A percentile compares a stretch with the other conserved stretches of the same genome.
These are phyloP conservation scores for Porites australiensis DNA, from an alignment of 64 coral and sea anemone species.

Conservation along the genomic window DNA sequence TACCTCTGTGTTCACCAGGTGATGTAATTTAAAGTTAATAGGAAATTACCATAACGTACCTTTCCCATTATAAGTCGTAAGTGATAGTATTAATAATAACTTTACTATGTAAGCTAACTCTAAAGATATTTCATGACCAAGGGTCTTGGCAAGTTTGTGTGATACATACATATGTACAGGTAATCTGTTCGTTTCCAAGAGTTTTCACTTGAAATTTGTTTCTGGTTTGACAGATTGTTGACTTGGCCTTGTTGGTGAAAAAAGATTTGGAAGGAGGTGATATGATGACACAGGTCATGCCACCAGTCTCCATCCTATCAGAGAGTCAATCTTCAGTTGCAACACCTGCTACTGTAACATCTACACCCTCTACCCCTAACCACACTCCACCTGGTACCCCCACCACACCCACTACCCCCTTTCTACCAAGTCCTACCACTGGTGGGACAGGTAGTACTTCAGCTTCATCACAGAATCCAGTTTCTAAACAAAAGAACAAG, in stretches of 20 bases:
- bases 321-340: constrained; percentile 73
- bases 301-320: constrained; percentile 77
- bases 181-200: no score
- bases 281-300: constrained; percentile 86
- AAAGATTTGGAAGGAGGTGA: constrained; percentile 90
- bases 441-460: constrained; percentile 42
- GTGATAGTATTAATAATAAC: no score
- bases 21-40: no score
- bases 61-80: no score
- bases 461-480: constrained; percentile 35
- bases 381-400: constrained; percentile 97
- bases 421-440: constrained; percentile 63
- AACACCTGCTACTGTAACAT: constrained; percentile 59
- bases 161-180: no score
- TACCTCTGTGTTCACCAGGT: no score
- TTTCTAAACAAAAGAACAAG: constrained; percentile 86
- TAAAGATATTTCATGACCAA: no score
- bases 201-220: not conserved
- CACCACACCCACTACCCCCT: constrained; percentile 81
- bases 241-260: constrained; percentile 92
- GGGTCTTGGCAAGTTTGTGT: no score
- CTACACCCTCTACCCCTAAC: constrained; percentile 86
- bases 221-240: constrained; percentile 74
- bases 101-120: no score
- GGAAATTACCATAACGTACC: no score